Evolutionary conservation across 2,113 vertebrate species (phyloP), one percentile per base, ranked within the genome.

Genomic region (Charina bottae): DNA sequence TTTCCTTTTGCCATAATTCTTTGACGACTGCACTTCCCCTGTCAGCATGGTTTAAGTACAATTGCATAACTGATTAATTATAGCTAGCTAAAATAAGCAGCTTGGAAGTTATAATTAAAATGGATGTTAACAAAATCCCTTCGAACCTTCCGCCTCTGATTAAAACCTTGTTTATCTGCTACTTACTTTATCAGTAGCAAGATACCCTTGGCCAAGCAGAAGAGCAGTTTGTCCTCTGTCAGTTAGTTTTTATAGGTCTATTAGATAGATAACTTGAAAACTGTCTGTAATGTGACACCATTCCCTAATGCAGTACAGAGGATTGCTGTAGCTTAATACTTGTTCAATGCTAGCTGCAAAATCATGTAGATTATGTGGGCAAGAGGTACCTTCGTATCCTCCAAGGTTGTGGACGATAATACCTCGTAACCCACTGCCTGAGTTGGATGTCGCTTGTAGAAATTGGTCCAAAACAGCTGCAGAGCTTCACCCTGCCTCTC

Each of bases 61-160:
- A 28, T 92, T 96, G 93, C 78, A 58, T 93, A 92, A 91, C 83
- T 53, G 62, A 37, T 96, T 96, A 93, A 94, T 96, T 97, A 96
- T 93, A 96, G 94, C 90, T 42, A 85, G 93, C 89, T 92, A 89
- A 96, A 95, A 92, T 93, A 93, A 94, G 92, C 93, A 4, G 68
- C 59, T 95, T 64, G n/a, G 93, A 93, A 92, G 95, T 95, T 96
- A 53, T 95, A 95, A 97, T 96, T 94, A 96, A 96, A 97, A 90
- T 56, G 93, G 93, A 96, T 92, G 95, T 96, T 96, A 97, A 95
- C 94, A 88, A 95, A 93, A 93, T 91, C 84, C 89, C 90, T 72
- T 88, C 89, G 90, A 90, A 58, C 49, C 0, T 59, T 92, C 87
- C 26, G 92, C 53, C 89, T 93, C 85, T 13, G 6, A n/a, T 8